phyloP scores from a whole-genome alignment of 2,797 vertebrate species.

The Garrulus glandarius region DNA sequence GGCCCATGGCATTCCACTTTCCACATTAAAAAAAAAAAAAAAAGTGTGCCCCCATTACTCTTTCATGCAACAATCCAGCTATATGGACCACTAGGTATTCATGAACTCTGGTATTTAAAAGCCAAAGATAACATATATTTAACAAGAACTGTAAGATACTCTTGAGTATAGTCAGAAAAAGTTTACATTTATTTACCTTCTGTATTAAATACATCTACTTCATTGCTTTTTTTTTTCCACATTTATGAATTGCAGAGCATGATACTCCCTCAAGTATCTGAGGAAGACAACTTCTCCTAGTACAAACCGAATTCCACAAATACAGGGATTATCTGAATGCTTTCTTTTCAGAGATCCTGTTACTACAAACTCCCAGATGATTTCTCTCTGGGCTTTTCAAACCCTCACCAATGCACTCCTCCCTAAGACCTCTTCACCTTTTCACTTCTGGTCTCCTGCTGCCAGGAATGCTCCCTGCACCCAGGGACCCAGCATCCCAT shows the following conservation, averaged over 20 bases:
- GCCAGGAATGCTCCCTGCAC: neutral
- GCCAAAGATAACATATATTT: neutral
- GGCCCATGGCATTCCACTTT: neutral
- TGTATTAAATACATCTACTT: neutral
- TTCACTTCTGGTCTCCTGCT: neutral
- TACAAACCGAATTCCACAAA: neutral
- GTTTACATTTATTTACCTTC: neutral
- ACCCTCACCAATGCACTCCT: neutral
- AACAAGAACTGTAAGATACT: neutral
- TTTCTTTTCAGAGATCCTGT: neutral
- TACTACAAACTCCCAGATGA: neutral
- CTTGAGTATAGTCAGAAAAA: neutral
- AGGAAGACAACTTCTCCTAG: neutral
- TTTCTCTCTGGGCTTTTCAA: neutral
- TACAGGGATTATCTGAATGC: neutral
- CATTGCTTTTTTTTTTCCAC: neutral
- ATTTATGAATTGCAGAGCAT: neutral
- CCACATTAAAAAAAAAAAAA: neutral
- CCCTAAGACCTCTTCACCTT: neutral
- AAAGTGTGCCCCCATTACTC: neutral
- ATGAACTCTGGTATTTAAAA: neutral
- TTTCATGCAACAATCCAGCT: neutral
- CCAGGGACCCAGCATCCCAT: neutral
- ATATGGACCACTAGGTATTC: neutral
- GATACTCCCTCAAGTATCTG: neutral